These are phyloP conservation scores for Drosophila persimilis DNA, from an alignment of 1,140 invertebrate genomes.

Conservation along the genomic window DNA sequence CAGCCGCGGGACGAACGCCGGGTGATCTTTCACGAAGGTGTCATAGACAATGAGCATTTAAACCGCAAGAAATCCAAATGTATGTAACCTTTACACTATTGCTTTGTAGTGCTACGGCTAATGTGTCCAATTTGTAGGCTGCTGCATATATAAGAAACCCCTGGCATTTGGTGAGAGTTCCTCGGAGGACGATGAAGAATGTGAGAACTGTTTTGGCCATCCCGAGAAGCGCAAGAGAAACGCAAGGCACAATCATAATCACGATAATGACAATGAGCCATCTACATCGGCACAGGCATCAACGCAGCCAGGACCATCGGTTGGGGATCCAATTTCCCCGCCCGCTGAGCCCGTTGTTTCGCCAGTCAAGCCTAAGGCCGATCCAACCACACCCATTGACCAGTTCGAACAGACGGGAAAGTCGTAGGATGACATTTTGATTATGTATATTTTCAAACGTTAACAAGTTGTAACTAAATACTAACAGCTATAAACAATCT, in stretches of 20 bases:
- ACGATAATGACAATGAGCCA: constrained; percentile 29
- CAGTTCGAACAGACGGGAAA: constrained; percentile 23
- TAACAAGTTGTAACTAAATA: constrained; percentile 40
- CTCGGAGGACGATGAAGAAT: constrained; percentile 90
- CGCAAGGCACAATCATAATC: constrained; percentile 22
- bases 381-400: not conserved
- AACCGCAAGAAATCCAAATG: constrained; percentile 98
- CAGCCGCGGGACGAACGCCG: constrained; percentile 90
- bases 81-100: constrained; percentile 83
- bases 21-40: constrained; percentile 93
- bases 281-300: constrained; percentile 46
- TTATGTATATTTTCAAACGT: constrained; percentile 39
- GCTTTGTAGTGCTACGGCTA: not conserved
- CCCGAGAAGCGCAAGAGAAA: constrained; percentile 88
- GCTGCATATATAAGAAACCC: constrained; percentile 94
- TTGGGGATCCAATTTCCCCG: not conserved
- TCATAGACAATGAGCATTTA: constrained; percentile 96
- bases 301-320: not conserved
- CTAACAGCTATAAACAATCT: constrained; percentile 16
- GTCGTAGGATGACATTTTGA: constrained; percentile 22
- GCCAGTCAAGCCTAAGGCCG: not conserved
- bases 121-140: constrained; percentile 85
- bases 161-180: constrained; percentile 92
- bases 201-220: constrained; percentile 93
- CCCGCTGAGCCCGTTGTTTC: constrained; percentile 7